Percentiles rank a stretch among this genome's conserved stretches.
Evolutionary conservation across 2,113 vertebrate genomes (phyloP).

Genomic region (Menidia beryllina): DNA sequence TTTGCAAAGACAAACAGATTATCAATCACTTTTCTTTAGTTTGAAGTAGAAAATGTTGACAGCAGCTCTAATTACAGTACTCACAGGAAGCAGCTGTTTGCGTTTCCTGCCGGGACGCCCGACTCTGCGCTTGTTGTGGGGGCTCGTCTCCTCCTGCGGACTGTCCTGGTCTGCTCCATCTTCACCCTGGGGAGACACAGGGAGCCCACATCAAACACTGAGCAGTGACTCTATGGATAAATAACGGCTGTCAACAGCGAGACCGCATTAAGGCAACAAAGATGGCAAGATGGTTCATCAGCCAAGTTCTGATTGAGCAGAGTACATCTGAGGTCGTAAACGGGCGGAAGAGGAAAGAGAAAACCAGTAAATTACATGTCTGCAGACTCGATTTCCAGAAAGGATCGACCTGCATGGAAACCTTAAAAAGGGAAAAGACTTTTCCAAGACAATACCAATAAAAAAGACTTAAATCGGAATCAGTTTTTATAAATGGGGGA

Average conservation of each 20-base stretch:
- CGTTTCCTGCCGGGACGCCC: slow-evolving; percentile 91
- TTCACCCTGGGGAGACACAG: slow-evolving; percentile 81
- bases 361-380: slow-evolving; percentile 37
- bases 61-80: slow-evolving; percentile 59
- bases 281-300: not conserved
- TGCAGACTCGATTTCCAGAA: slow-evolving; percentile 31
- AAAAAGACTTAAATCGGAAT: not conserved
- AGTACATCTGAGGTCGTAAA: not conserved
- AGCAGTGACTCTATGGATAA: slow-evolving; percentile 23
- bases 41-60: slow-evolving; percentile 7
- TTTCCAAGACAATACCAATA: not conserved
- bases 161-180: slow-evolving; percentile 87
- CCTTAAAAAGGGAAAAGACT: not conserved
- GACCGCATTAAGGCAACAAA: slow-evolving; percentile 14
- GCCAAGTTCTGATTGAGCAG: slow-evolving; percentile 21
- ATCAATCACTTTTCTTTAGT: slow-evolving; percentile 24
- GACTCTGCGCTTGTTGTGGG: slow-evolving; percentile 85
- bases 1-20: slow-evolving; percentile 13
- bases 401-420: not conserved
- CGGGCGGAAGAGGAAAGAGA: slow-evolving; percentile 8
- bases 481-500: not conserved
- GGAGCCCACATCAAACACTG: slow-evolving; percentile 48
- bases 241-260: slow-evolving; percentile 42
- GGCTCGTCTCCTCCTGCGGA: slow-evolving; percentile 87
- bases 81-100: slow-evolving; percentile 87